These are phyloP conservation scores for Cataglyphis cursor DNA, from an alignment of 2,888 invertebrate species.

Conservation along the genomic window DNA sequence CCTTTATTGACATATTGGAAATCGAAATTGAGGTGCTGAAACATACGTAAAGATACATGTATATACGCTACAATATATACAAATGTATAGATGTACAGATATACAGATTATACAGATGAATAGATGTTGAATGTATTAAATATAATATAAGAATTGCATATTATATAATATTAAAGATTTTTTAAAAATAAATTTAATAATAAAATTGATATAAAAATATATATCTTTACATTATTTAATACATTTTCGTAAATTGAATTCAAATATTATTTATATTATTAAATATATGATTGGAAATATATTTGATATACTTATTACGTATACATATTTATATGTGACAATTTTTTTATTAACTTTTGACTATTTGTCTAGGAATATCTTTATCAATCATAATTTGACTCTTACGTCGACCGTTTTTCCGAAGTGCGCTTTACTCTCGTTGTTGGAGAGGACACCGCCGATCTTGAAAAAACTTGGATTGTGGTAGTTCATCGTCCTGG, in stretches of 20 bases:
- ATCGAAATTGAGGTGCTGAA: conserved; percentile 94
- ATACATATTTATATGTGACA: background rate
- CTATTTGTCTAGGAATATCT: background rate
- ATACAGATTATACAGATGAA: background rate
- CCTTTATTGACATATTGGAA: conserved; percentile 94
- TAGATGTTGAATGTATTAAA: background rate
- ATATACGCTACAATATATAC: background rate
- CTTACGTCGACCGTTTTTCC: conserved; percentile 94
- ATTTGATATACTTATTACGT: background rate
- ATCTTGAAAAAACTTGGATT: conserved; percentile 94
- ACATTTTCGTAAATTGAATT: background rate
- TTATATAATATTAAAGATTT: background rate
- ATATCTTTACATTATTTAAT: background rate
- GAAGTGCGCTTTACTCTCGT: conserved; percentile 93
- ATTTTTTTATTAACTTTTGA: background rate
- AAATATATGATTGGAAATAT: background rate
- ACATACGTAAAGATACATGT: conserved; percentile 66
- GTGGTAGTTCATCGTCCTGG: conserved; percentile 74
- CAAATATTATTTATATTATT: background rate
- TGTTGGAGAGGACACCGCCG: conserved; percentile 96
- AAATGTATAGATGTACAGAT: background rate
- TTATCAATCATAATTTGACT: conserved; percentile 46
- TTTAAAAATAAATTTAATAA: background rate
- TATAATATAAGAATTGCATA: background rate
- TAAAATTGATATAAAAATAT: background rate